phyloP scores from a whole-genome alignment of 2,888 invertebrate genomes.

The Drymonia ruficornis region DNA sequence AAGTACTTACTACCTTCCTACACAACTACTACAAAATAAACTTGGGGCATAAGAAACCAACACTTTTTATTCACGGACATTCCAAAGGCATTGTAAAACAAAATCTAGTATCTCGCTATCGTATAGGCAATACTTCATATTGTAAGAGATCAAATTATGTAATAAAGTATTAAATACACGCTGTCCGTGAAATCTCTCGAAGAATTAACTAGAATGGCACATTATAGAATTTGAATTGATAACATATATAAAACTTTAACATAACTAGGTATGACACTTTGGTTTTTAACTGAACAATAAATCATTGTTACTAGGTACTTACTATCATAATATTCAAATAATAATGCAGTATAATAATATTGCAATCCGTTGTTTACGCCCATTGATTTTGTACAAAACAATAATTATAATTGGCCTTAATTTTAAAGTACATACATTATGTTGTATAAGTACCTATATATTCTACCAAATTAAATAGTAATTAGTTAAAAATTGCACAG shows the following conservation, averaged over 20 bases:
- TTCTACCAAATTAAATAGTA: conserved; percentile 26
- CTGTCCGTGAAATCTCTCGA: background rate
- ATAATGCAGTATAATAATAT: background rate
- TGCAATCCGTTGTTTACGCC: background rate
- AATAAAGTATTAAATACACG: background rate
- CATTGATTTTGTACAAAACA: background rate
- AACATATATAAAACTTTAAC: background rate
- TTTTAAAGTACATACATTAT: background rate
- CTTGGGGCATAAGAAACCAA: background rate
- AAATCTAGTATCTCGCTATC: background rate
- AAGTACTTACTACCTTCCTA: background rate
- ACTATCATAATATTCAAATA: background rate
- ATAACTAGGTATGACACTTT: conserved; percentile 1
- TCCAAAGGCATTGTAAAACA: background rate
- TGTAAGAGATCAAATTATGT: background rate
- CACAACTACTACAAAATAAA: conserved; percentile 2
- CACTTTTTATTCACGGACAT: background rate
- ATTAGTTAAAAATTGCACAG: conserved; percentile 40
- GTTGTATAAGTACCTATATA: conserved; percentile 11
- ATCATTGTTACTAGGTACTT: background rate
- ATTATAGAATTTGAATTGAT: background rate
- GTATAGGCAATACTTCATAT: background rate
- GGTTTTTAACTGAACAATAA: background rate
- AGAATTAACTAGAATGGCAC: conserved; percentile 3
- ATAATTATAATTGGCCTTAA: background rate